Conservation (phyloP, 2,888 invertebrate genomes). For the Lobophora halterata region DNA sequence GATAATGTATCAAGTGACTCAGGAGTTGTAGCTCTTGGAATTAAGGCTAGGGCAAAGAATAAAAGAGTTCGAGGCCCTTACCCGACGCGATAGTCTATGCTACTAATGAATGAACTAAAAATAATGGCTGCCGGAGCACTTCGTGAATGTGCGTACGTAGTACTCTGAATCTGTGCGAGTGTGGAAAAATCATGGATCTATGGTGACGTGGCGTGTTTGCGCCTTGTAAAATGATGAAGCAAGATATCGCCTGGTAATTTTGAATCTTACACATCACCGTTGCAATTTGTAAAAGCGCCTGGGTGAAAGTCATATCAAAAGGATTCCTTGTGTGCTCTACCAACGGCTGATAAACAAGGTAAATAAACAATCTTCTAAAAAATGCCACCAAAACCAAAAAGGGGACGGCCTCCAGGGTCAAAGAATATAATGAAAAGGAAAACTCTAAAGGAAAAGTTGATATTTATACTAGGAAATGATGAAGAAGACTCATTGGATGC, state of each 20-base stretch:
- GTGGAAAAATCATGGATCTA: conserved; percentile 15
- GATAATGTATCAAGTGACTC: too few relatives aligned
- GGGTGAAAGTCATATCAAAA: conserved; percentile 75
- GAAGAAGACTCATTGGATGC: conserved; percentile 8
- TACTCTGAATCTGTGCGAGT: too few relatives aligned
- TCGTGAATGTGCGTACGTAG: too few relatives aligned
- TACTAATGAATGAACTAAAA: too few relatives aligned
- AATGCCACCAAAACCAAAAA: conserved; percentile 64
- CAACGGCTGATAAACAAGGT: too few relatives aligned
- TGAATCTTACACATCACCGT: conserved; percentile 10
- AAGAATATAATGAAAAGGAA: conserved; percentile 38
- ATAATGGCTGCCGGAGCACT: too few relatives aligned
- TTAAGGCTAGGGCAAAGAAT: too few relatives aligned
- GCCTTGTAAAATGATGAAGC: conserved; percentile 34
- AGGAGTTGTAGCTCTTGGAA: too few relatives aligned
- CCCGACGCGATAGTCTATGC: too few relatives aligned
- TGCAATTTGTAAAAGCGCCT: conserved; percentile 51
- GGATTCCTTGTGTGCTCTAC: conserved; percentile 18
- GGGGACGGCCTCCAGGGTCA: conserved; percentile 46
- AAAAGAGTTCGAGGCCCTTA: too few relatives aligned
- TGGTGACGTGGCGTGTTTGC: conserved; percentile 18
- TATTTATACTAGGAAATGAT: conserved; percentile 12
- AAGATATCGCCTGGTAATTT: conserved; percentile 22
- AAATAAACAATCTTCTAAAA: conserved; percentile 21
- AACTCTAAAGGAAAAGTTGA: conserved; percentile 13